A percentile compares a stretch with the other conserved stretches of the same genome.
These are phyloP conservation scores for Gadus macrocephalus DNA, from an alignment of 2,113 vertebrate species.

Conservation along the genomic window DNA sequence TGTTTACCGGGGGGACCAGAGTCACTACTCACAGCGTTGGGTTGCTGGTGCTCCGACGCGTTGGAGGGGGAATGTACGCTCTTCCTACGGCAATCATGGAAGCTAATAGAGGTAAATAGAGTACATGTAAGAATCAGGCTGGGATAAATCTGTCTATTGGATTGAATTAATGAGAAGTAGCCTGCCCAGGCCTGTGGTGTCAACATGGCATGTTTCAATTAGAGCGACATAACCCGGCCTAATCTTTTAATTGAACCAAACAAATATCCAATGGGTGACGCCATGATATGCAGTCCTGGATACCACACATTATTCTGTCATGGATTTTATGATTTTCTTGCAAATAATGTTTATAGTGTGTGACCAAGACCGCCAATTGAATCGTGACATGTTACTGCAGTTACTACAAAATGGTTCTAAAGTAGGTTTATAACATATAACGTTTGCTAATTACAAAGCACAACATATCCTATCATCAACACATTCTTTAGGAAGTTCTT, in stretches of 20 bases:
- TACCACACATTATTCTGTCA: conserved; percentile 1
- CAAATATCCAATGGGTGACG: conserved; percentile 39
- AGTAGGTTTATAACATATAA: background rate
- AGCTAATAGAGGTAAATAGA: conserved; percentile 56
- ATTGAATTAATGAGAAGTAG: conserved; percentile 63
- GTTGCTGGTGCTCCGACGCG: background rate
- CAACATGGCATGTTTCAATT: conserved; percentile 65
- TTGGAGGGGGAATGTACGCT: conserved; percentile 25
- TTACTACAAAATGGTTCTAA: too few relatives aligned
- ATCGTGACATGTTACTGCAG: background rate
- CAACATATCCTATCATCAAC: background rate
- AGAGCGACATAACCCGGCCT: conserved; percentile 53
- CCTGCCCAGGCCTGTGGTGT: conserved; percentile 54
- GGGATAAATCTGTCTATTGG: conserved; percentile 54
- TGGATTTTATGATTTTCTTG: conserved; percentile 19
- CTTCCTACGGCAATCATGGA: conserved; percentile 24
- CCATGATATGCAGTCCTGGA: conserved; percentile 35
- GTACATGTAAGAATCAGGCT: conserved; percentile 51
- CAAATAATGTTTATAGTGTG: conserved; percentile 18
- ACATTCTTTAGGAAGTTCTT: too few relatives aligned
- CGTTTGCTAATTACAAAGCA: conserved; percentile 8
- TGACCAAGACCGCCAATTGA: conserved; percentile 29
- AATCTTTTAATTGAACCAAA: conserved; percentile 66
- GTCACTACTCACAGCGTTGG: background rate
- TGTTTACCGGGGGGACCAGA: background rate